Evolutionary conservation across 2,888 invertebrate genomes (phyloP), one percentile per base, ranked within the genome.

Genomic region (Colostygia pectinataria): DNA sequence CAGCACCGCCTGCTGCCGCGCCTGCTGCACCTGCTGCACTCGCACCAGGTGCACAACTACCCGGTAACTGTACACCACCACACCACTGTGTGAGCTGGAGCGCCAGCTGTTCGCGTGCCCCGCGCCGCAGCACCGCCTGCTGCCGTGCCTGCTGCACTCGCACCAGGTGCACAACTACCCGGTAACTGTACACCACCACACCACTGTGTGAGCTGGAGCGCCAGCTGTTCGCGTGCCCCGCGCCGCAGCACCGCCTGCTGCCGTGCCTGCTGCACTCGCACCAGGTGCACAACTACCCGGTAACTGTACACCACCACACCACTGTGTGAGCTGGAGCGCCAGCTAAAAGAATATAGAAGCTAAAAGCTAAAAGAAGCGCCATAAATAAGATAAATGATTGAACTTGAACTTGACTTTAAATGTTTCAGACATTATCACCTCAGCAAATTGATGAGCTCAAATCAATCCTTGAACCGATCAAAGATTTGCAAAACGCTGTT

Each of bases 361-460:
- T n/a, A n/a, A n/a, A n/a, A n/a, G n/a, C n/a, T n/a, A n/a, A n/a
- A n/a, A n/a, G n/a, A n/a, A n/a, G n/a, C n/a, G n/a, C n/a, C n/a
- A n/a, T n/a, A n/a, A n/a, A n/a, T n/a, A n/a, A n/a, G n/a, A n/a
- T n/a, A n/a, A n/a, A n/a, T 2, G 8, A 8, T 23, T 2, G 4
- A 8, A 6, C 4, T 23, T n/a, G n/a, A n/a, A n/a, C n/a, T n/a
- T n/a, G n/a, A n/a, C 4, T 10, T 15, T 15, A 4, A 3, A 15
- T 33, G 10, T 71, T 66, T 12, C 70, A 91, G 90, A 79, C 79
- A 2, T 58, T 91, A 43, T 74, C 85, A 3, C 86, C 94, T 51
- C 90, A 91, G 8, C 90, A 95, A 36, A 92, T 95, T 36, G 91
- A 92, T 25, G 93, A 93, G 58, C 80, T 95, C 31, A 85, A 93